Base-by-base conservation (phyloP, 1,140 invertebrate genomes). In the Leptoteleia sp. region DNA sequence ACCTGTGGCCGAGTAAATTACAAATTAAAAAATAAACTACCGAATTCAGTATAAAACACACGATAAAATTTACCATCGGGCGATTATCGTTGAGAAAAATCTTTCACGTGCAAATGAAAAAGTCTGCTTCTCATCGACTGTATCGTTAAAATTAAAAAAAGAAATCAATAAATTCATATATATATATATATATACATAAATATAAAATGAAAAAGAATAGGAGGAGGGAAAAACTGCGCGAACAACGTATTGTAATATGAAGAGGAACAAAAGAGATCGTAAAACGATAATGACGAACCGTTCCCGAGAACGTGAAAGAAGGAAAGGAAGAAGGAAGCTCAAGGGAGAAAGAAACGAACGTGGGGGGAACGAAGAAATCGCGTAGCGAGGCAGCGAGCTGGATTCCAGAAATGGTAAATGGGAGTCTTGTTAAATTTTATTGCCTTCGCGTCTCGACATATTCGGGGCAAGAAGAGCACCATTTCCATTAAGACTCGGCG, bases 401-500 rank as follows among this genome's bases (percentile, higher is more conserved):
- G 59, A 84, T 83, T 84, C 82, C 79, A 68, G 57, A 86, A 86
- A 85, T 84, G 81, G 81, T 83, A 84, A 84, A 84, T 81, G 79
- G 64, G 50, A 81, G 70, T 45, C 85, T 86, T 85, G 83, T 86
- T 86, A 84, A 86, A 85, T 86, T 85, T 84, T 84, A 85, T 84
- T 84, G 83, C 72, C 68, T 64, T 80, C 76, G 72, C 68, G 71
- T 62, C 61, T 76, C 62, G 70, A 72, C 78, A 76, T 82, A 84
- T 83, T 85, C 81, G 76, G 76, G 59, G 78, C 72, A 82, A 81
- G 77, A 81, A 81, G 47, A 61, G 31, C 64, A 40, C 62, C 81
- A 79, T 82, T 83, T 84, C 73, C 83, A 83, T 84, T 82, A 80
- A 73, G 67, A 59, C 59, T 72, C 29, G 29, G 45, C 65, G 64